These are phyloP conservation scores for Aradus depressus DNA, from an alignment of 2,888 invertebrate genomes.

Conservation along the genomic window DNA sequence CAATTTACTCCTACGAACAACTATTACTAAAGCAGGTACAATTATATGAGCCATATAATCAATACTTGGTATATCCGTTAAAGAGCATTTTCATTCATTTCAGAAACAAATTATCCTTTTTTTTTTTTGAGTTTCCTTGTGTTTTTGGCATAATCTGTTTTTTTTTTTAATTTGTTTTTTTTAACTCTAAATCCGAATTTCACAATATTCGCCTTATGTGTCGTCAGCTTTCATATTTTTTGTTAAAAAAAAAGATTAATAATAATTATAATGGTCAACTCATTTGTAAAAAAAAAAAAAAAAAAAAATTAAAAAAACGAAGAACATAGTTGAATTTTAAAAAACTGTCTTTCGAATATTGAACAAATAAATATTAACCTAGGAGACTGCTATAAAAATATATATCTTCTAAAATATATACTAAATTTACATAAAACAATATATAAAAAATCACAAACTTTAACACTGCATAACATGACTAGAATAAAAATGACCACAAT, in stretches of 20 bases:
- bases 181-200: conserved; percentile 4
- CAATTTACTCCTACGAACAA: too few species aligned
- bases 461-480: conserved; percentile 23
- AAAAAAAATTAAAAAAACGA: conserved; percentile 20
- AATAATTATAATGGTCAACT: conserved; percentile 7
- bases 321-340: conserved; percentile 6
- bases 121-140: too few species aligned
- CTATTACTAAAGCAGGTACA: conserved; percentile 9
- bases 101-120: conserved; percentile 1
- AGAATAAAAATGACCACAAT: conserved; percentile 23
- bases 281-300: not conserved
- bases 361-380: conserved; percentile 17
- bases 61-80: not conserved
- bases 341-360: conserved; percentile 17
- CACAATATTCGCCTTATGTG: conserved; percentile 2
- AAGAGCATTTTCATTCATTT: conserved; percentile 9
- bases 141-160: too few species aligned
- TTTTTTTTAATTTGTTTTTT: conserved; percentile 1
- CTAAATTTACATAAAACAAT: conserved; percentile 27
- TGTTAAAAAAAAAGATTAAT: too few species aligned
- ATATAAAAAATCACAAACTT: conserved; percentile 26
- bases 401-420: conserved; percentile 22
- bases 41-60: conserved; percentile 10
- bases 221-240: conserved; percentile 8
- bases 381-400: conserved; percentile 24